A percentile compares a stretch with the other conserved stretches of the same genome.
Conservation (phyloP, 1,140 invertebrate species). For the Anastrepha ludens region DNA sequence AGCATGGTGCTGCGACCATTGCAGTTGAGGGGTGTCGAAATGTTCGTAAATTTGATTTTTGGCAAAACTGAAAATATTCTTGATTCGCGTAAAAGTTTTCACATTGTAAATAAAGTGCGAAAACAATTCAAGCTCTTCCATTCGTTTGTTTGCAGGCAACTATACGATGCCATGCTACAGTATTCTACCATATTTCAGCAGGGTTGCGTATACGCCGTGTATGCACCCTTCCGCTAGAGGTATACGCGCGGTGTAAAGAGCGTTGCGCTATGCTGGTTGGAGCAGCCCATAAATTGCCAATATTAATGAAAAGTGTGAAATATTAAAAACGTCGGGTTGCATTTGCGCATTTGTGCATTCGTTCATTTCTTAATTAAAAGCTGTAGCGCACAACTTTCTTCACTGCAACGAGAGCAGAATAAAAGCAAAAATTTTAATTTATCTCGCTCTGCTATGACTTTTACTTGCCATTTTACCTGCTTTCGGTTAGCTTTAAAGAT, state of each 20-base stretch:
- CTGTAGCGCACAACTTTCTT: not conserved
- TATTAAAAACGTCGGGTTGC: slow-evolving; percentile 18
- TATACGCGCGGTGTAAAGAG: no score
- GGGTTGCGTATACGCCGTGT: not conserved
- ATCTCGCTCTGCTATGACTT: no score
- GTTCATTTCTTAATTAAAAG: slow-evolving; percentile 47
- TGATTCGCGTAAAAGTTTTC: slow-evolving; percentile 33
- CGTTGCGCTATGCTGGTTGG: not conserved
- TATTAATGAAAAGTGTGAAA: slow-evolving; percentile 27
- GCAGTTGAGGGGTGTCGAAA: not conserved
- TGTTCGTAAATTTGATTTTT: slow-evolving; percentile 40
- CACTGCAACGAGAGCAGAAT: not conserved
- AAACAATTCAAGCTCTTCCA: not conserved
- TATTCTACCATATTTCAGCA: not conserved
- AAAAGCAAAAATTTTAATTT: not conserved
- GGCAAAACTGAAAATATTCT: slow-evolving; percentile 36
- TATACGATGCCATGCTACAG: not conserved
- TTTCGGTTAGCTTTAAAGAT: no score
- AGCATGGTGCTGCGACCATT: no score
- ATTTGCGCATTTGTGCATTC: slow-evolving; percentile 41
- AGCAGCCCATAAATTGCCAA: slow-evolving; percentile 6
- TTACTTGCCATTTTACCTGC: no score
- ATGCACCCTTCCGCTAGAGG: no score
- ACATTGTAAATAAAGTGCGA: slow-evolving; percentile 30
- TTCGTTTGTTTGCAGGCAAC: not conserved